These are phyloP conservation scores for Meandrusa payeni DNA, from an alignment of 2,888 invertebrate species.

Conservation along the genomic window DNA sequence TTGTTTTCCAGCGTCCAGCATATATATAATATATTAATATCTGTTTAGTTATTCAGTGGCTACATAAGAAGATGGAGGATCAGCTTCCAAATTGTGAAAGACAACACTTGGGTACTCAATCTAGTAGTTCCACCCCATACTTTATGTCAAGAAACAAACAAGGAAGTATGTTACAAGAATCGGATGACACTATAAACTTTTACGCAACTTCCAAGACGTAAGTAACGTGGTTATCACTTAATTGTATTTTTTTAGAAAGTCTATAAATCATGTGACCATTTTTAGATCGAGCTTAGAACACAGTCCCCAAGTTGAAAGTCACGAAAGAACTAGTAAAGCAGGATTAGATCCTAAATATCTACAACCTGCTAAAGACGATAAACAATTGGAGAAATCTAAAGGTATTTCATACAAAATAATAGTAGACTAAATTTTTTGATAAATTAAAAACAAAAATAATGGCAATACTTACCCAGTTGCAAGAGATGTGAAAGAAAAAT, in stretches of 20 bases:
- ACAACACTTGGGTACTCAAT: slow-evolving; percentile 33
- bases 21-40: neutral
- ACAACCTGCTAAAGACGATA: slow-evolving; percentile 51
- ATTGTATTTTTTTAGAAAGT: too few relatives aligned
- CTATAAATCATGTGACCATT: slow-evolving; percentile 12
- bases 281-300: slow-evolving; percentile 59
- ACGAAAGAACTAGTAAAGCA: slow-evolving; percentile 38
- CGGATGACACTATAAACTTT: slow-evolving; percentile 68
- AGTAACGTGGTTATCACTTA: too few relatives aligned
- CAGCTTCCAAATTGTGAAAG: slow-evolving; percentile 28
- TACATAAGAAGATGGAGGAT: slow-evolving; percentile 71
- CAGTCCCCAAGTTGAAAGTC: slow-evolving; percentile 45
- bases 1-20: neutral
- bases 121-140: slow-evolving; percentile 63
- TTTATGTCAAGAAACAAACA: slow-evolving; percentile 48
- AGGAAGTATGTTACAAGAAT: slow-evolving; percentile 46
- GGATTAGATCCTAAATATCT: slow-evolving; percentile 71
- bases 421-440: too few relatives aligned
- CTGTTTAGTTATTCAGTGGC: slow-evolving; percentile 72
- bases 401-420: slow-evolving; percentile 36
- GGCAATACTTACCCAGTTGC: too few relatives aligned
- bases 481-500: too few relatives aligned
- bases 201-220: slow-evolving; percentile 68
- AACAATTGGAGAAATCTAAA: slow-evolving; percentile 36
- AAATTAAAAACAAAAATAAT: too few relatives aligned